A percentile compares a stretch with the other conserved stretches of the same genome.
These are phyloP conservation scores for Contarinia nasturtii DNA, from an alignment of 1,140 invertebrate genomes.

Conservation along the genomic window DNA sequence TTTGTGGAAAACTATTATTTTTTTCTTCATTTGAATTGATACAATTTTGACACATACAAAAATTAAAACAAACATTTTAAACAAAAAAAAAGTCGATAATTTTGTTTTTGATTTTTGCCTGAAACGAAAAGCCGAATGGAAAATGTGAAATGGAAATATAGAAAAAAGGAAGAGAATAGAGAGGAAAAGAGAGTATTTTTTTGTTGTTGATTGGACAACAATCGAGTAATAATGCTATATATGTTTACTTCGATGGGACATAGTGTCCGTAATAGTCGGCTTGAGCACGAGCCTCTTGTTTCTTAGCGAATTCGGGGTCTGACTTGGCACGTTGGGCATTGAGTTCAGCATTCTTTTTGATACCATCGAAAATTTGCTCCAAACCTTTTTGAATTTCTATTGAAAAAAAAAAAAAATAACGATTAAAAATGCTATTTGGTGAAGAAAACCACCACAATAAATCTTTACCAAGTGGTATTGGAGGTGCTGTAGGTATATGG, in stretches of 20 bases:
- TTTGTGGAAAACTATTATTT: no score
- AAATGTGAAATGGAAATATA: no score
- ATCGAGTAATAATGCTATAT: constrained; percentile 39
- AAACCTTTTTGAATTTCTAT: constrained; percentile 62
- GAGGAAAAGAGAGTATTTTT: no score
- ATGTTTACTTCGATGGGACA: constrained; percentile 15
- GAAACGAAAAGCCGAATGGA: no score
- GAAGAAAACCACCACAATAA: not conserved
- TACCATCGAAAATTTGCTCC: constrained; percentile 61
- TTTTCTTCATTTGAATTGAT: no score
- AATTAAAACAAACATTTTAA: no score
- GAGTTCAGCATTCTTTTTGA: constrained; percentile 44
- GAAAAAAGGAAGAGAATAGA: no score
- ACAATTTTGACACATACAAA: no score
- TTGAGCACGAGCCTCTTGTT: constrained; percentile 28
- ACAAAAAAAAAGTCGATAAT: no score
- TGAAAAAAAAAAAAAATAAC: not conserved
- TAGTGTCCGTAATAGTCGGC: constrained; percentile 35
- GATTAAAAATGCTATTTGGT: not conserved
- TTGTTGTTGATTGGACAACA: constrained; percentile 21
- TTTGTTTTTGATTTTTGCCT: no score
- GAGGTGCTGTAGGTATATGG: constrained; percentile 68
- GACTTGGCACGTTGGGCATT: constrained; percentile 27
- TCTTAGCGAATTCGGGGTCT: constrained; percentile 30
- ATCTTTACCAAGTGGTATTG: constrained; percentile 37